These are phyloP conservation scores for Hirtodrosophila trivittata DNA, from an alignment of 2,888 invertebrate genomes.

Conservation along the genomic window DNA sequence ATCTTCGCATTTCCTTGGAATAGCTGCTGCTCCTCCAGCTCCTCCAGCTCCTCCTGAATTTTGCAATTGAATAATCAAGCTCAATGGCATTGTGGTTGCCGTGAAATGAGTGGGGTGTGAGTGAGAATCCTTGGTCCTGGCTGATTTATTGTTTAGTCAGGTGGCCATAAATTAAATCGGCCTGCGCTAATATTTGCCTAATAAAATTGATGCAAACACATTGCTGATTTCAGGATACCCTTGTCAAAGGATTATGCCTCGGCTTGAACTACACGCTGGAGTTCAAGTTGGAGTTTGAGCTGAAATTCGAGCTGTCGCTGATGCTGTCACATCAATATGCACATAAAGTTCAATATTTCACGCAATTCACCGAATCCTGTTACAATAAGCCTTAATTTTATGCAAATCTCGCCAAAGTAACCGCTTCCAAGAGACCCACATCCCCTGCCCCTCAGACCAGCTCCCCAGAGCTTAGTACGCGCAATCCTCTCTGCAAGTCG, in stretches of 20 bases:
- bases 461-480: slow-evolving; percentile 50
- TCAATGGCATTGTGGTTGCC: slow-evolving; percentile 60
- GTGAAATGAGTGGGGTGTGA: not conserved
- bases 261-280: not conserved
- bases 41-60: slow-evolving; percentile 34
- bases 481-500: slow-evolving; percentile 61
- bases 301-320: slow-evolving; percentile 25
- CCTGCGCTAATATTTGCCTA: slow-evolving; percentile 68
- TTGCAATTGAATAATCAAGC: slow-evolving; percentile 75
- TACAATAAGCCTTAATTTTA: slow-evolving; percentile 75
- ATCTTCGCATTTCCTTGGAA: slow-evolving; percentile 63
- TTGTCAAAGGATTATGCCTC: slow-evolving; percentile 59
- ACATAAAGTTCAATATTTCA: slow-evolving; percentile 77
- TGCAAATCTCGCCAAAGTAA: slow-evolving; percentile 69
- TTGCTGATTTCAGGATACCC: slow-evolving; percentile 26
- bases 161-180: slow-evolving; percentile 64
- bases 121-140: slow-evolving; percentile 7
- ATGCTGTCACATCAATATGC: slow-evolving; percentile 65
- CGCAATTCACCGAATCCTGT: slow-evolving; percentile 73
- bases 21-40: slow-evolving; percentile 55
- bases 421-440: slow-evolving; percentile 23
- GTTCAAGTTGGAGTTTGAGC: not conserved
- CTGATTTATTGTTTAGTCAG: slow-evolving; percentile 69
- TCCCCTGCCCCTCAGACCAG: slow-evolving; percentile 3
- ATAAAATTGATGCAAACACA: slow-evolving; percentile 61